Conservation (phyloP, 1,140 invertebrate species). For the Mya arenaria region DNA sequence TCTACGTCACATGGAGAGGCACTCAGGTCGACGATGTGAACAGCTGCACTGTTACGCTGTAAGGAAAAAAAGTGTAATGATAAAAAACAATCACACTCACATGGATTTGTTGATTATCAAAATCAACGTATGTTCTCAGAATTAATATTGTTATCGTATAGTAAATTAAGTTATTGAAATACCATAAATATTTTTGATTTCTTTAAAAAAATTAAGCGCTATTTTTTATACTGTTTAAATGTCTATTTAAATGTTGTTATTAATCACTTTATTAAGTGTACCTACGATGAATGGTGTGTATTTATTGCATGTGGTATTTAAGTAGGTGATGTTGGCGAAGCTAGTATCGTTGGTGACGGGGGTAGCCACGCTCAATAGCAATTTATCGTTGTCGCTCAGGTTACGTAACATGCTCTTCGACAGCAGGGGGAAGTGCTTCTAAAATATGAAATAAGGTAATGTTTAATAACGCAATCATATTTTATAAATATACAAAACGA, state of each 20-base stretch:
- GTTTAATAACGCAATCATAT: too few relatives aligned
- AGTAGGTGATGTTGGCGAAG: conserved; percentile 28
- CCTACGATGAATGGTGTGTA: conserved; percentile 32
- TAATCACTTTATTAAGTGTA: too few relatives aligned
- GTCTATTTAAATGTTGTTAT: too few relatives aligned
- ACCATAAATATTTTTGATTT: too few relatives aligned
- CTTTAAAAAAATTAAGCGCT: too few relatives aligned
- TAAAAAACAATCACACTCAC: conserved; percentile 2
- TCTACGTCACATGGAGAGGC: conserved; percentile 8
- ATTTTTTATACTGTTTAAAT: too few relatives aligned
- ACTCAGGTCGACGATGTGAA: conserved; percentile 45
- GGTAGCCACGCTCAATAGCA: conserved; percentile 56
- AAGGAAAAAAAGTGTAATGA: conserved; percentile 13
- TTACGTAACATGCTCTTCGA: conserved; percentile 45
- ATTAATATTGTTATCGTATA: too few relatives aligned
- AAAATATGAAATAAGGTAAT: too few relatives aligned
- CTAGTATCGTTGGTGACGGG: conserved; percentile 59
- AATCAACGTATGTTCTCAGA: too few relatives aligned
- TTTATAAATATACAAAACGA: too few relatives aligned
- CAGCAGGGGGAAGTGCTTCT: conserved; percentile 60
- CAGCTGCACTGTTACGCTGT: conserved; percentile 63
- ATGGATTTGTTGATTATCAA: too few relatives aligned
- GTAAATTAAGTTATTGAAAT: too few relatives aligned
- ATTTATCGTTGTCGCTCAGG: conserved; percentile 29
- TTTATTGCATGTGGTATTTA: conserved; percentile 41